These are phyloP conservation scores for Aphrophora alni DNA, from an alignment of 2,888 invertebrate genomes.

Conservation along the genomic window DNA sequence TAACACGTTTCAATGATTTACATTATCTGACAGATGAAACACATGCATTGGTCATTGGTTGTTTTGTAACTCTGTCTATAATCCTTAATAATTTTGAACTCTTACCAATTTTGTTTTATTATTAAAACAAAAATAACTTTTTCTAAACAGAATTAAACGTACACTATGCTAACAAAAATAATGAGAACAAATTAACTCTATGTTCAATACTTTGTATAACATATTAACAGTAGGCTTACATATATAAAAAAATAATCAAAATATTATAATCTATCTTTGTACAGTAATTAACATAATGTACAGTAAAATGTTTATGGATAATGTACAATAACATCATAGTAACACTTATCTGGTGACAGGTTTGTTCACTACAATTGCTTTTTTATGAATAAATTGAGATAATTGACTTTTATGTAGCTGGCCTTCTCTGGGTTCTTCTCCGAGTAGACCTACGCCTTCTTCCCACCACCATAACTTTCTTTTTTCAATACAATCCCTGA, in stretches of 20 bases:
- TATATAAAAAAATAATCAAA: too few relatives aligned
- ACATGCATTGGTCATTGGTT: too few relatives aligned
- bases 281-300: too few relatives aligned
- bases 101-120: too few relatives aligned
- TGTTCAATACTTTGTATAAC: too few relatives aligned
- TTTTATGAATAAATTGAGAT: slow-evolving; percentile 20
- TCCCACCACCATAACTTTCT: slow-evolving; percentile 58
- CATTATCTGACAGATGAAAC: too few relatives aligned
- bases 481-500: slow-evolving; percentile 54
- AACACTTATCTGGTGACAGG: background rate
- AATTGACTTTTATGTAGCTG: slow-evolving; percentile 46
- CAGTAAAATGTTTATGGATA: too few relatives aligned
- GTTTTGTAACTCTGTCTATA: too few relatives aligned
- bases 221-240: too few relatives aligned
- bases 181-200: background rate
- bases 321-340: background rate
- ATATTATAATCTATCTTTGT: too few relatives aligned
- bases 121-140: background rate
- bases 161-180: background rate
- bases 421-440: slow-evolving; percentile 39
- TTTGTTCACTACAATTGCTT: background rate
- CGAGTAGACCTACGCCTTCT: slow-evolving; percentile 54
- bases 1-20: too few relatives aligned
- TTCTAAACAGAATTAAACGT: slow-evolving; percentile 16
- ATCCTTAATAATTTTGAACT: too few relatives aligned